These are phyloP conservation scores for Saiga tatarica DNA, from an alignment of 2,113 vertebrate species.

Conservation along the genomic window DNA sequence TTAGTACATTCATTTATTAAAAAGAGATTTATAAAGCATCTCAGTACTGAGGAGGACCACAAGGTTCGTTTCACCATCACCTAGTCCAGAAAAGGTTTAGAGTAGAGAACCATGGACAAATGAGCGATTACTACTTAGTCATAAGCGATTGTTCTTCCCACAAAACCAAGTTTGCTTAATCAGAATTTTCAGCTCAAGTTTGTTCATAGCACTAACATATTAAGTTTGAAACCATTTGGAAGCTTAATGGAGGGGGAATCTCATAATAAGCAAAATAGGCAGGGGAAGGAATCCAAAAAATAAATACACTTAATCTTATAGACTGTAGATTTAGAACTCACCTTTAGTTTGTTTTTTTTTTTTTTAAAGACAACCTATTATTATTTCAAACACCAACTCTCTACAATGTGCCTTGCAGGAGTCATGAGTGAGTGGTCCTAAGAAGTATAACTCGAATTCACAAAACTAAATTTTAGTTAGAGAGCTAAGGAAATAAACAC, in stretches of 20 bases:
- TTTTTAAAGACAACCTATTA: neutral
- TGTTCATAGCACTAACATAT: neutral
- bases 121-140: neutral
- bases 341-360: no score
- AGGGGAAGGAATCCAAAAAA: neutral
- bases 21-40: neutral
- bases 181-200: neutral
- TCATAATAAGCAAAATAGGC: neutral
- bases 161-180: neutral
- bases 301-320: neutral
- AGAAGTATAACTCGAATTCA: neutral
- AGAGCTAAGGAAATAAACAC: neutral
- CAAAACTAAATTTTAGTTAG: neutral
- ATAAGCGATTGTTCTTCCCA: neutral
- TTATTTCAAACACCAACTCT: neutral
- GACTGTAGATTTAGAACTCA: neutral
- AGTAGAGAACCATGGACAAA: neutral
- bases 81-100: neutral
- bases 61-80: neutral
- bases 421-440: neutral
- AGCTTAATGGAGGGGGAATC: neutral
- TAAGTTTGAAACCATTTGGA: neutral
- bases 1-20: conserved; percentile 28
- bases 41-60: neutral
- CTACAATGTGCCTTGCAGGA: neutral